phyloP scores from a whole-genome alignment of 2,888 invertebrate species.

The Idaea aversata region DNA sequence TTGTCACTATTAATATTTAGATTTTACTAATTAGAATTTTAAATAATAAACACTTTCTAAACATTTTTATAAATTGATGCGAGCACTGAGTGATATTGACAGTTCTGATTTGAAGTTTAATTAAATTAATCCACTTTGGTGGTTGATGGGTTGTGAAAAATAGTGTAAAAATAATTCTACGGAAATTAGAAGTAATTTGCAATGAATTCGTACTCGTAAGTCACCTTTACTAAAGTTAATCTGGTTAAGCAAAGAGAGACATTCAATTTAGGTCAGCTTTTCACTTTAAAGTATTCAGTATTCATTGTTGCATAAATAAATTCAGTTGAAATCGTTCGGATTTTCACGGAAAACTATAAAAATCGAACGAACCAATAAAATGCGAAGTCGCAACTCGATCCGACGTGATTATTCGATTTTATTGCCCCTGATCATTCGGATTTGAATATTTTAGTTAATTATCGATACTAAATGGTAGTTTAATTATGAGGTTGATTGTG shows the following conservation, averaged over 20 bases:
- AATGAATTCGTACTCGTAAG: too few species aligned
- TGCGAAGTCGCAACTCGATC: background rate
- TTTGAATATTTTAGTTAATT: conserved; percentile 1
- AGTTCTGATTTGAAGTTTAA: background rate
- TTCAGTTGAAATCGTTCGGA: background rate
- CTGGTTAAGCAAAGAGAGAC: too few species aligned
- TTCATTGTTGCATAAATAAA: background rate
- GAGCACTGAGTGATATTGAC: background rate
- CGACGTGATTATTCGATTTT: background rate
- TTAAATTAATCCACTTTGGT: background rate
- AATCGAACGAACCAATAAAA: background rate
- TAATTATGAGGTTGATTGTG: background rate
- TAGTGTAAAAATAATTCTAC: too few species aligned
- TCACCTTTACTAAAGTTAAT: too few species aligned
- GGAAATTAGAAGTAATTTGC: too few species aligned
- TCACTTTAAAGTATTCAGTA: too few species aligned
- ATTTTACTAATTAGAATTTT: conserved; percentile 12
- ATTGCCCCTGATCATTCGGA: background rate
- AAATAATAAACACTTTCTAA: background rate
- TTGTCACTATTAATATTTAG: conserved; percentile 41
- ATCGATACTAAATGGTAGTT: background rate
- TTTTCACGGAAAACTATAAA: background rate
- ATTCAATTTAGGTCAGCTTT: too few species aligned
- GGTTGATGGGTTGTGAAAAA: background rate
- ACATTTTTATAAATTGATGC: background rate